phyloP scores from a whole-genome alignment of 2,113 vertebrate genomes.

The Herpetotheres cachinnans region DNA sequence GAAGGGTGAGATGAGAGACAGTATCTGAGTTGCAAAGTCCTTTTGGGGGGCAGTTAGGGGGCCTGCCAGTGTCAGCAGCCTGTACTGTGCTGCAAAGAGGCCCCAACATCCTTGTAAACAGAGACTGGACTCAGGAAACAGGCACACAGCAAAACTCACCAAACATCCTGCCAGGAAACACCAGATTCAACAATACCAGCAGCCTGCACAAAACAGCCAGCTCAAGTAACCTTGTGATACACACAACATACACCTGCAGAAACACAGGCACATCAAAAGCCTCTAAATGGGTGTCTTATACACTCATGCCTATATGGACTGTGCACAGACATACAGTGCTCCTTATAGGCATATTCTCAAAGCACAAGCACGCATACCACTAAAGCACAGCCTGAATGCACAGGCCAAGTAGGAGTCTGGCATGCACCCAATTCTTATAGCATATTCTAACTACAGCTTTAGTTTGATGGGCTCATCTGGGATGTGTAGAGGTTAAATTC shows the following conservation, averaged over 20 bases:
- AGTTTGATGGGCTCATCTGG: not conserved
- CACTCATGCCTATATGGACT: not conserved
- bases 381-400: not conserved
- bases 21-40: not conserved
- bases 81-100: not conserved
- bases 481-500: not conserved
- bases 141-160: constrained; percentile 74
- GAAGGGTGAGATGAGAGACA: constrained; percentile 54
- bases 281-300: not conserved
- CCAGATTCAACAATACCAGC: constrained; percentile 69
- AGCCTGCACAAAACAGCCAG: constrained; percentile 6
- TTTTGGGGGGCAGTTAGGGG: not conserved
- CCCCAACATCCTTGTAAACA: constrained; percentile 71
- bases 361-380: not conserved
- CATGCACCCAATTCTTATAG: not conserved
- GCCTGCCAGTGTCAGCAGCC: not conserved
- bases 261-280: not conserved
- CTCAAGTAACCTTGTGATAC: not conserved
- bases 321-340: not conserved
- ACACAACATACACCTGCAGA: not conserved
- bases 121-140: constrained; percentile 76
- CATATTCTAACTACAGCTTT: not conserved
- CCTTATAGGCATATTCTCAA: not conserved
- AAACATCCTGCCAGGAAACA: constrained; percentile 85
- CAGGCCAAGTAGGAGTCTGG: not conserved